A percentile compares a stretch with the other conserved stretches of the same genome.
phyloP scores from a whole-genome alignment of 2,113 vertebrate species.

The Isichthys henryi region DNA sequence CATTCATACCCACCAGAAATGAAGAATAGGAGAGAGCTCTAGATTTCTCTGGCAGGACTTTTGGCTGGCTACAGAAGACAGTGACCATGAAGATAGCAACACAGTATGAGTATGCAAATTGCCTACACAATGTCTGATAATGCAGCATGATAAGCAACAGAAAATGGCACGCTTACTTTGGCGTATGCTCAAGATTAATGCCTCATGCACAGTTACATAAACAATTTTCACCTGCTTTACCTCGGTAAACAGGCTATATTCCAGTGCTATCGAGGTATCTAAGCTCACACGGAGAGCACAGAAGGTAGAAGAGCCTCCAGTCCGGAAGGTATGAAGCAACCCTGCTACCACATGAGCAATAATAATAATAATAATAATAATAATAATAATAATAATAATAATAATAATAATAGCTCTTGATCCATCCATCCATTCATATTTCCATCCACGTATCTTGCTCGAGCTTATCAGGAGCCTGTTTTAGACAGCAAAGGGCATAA shows the following conservation, averaged over 20 bases:
- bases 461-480: background rate
- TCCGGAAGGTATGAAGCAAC: no score
- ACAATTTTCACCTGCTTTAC: background rate
- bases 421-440: no score
- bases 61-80: slow-evolving; percentile 51
- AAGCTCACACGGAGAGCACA: background rate
- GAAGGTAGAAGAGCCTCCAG: background rate
- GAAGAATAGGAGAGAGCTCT: slow-evolving; percentile 51
- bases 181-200: no score
- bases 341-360: no score
- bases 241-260: background rate
- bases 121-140: slow-evolving; percentile 32
- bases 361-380: no score
- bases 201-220: background rate
- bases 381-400: no score
- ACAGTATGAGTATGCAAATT: slow-evolving; percentile 50
- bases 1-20: slow-evolving; percentile 64
- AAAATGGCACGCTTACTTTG: slow-evolving; percentile 30
- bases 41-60: slow-evolving; percentile 51
- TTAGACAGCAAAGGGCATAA: background rate
- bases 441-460: background rate
- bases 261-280: background rate
- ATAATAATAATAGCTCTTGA: no score
- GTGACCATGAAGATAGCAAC: slow-evolving; percentile 54
- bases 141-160: slow-evolving; percentile 52